Evolutionary conservation across 92 coral and sea anemone species (phyloP).

Genomic region (Metridium senile): DNA sequence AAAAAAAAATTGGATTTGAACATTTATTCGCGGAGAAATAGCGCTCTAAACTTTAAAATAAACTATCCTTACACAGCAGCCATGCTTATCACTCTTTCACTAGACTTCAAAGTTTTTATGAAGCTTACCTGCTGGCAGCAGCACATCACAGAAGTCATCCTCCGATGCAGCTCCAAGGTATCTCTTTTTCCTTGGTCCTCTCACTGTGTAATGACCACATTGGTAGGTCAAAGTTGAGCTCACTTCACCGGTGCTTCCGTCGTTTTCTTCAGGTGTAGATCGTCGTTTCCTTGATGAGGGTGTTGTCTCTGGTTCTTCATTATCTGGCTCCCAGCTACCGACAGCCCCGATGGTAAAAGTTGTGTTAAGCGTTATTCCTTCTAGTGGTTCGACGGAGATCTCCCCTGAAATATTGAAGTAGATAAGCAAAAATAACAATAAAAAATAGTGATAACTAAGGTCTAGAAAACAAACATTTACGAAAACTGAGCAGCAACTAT

Average conservation of each 20-base stretch:
- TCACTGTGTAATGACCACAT: constrained; percentile 27
- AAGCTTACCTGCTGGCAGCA: constrained; percentile 58
- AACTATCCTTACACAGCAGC: no score
- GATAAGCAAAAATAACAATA: not conserved
- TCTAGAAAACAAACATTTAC: not conserved
- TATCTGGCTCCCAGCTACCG: constrained; percentile 27
- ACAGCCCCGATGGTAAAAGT: constrained; percentile 32
- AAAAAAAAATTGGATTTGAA: no score
- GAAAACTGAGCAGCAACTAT: no score
- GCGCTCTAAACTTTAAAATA: no score
- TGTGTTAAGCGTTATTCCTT: constrained; percentile 46
- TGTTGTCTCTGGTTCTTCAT: not conserved
- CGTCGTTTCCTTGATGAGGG: not conserved
- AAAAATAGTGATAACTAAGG: not conserved
- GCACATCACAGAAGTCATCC: constrained; percentile 28
- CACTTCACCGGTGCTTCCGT: not conserved
- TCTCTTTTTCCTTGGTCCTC: not conserved
- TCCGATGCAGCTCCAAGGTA: constrained; percentile 31
- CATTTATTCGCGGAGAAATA: no score
- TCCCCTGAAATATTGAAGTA: constrained; percentile 33
- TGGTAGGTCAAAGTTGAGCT: constrained; percentile 32
- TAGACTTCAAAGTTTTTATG: no score
- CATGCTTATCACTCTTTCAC: no score
- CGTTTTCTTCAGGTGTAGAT: constrained; percentile 22
- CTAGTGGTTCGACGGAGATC: constrained; percentile 30